Base-by-base conservation (phyloP, 2,797 vertebrate genomes). In the Lagothrix lagotricha region DNA sequence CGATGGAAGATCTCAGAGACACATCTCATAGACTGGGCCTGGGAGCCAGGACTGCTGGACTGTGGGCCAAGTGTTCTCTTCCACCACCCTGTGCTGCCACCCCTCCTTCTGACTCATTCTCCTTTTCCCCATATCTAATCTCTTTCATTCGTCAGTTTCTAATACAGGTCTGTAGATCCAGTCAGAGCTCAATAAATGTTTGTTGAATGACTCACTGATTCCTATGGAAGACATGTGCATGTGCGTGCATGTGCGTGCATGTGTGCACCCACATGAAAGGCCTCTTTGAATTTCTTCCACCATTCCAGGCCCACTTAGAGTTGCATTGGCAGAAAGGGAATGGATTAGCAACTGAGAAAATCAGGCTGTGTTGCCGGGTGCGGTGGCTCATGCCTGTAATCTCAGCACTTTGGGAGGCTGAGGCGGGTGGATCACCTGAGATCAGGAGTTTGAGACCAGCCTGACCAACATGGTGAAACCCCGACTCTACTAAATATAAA, bases 191-290 rank as follows among this genome's bases (percentile, higher is more conserved):
- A 95, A 92, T 97, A 97, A 97, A 96, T 97, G 97, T 97, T 97
- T 97, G 92, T 94, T 83, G 95, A 98, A 44, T 97, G 98, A 98
- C 97, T 98, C 98, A 97, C 85, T 80, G 86, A 88, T 83, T 76
- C 57, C 52, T 82, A 7, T 75, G 36, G 19, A 88, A 84, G 41
- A n/a, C 61, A 8, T 57, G 50, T 88, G 33, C 79, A 17, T 58
- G 26, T 61, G 2, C 17, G 33, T 76, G 57, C 39, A 33, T 58
- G 26, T 61, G 3, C 17, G 33, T 76, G 57, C 39, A 33, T 84
- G 84, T 39, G 41, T 50, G 20, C 30, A 14, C 28, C 17, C 33
- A 24, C 19, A 1, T 73, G 9, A 64, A 91, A 88, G 85, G 12
- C 33, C 72, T 95, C 75, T 83, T 33, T 94, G 87, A 77, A 44